phyloP scores from a whole-genome alignment of 2,797 vertebrate genomes.

The Characodon lateralis region DNA sequence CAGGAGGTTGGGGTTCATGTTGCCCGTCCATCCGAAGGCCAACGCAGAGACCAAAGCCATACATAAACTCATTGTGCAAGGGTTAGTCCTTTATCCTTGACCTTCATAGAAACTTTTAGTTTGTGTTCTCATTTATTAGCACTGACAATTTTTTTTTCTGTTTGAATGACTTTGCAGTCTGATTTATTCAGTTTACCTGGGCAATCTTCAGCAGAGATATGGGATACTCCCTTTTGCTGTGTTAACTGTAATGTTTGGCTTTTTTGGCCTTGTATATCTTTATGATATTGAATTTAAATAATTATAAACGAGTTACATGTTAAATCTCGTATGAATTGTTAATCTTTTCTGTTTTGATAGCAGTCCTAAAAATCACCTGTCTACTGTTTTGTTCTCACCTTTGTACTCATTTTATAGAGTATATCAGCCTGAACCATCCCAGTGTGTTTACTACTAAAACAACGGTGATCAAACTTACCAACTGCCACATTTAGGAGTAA shows the following conservation, averaged over 20 bases:
- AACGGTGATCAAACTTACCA: neutral
- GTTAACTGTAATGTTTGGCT: slow-evolving; percentile 51
- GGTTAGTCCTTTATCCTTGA: neutral
- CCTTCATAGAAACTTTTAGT: slow-evolving; percentile 5
- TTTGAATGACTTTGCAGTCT: slow-evolving; percentile 31
- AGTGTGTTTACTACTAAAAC: slow-evolving; percentile 16
- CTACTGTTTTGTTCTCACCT: slow-evolving; percentile 23
- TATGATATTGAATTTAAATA: neutral
- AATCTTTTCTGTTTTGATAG: neutral
- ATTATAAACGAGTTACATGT: neutral
- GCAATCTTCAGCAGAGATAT: slow-evolving; percentile 29
- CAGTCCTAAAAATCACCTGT: neutral
- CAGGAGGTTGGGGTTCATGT: too few relatives aligned
- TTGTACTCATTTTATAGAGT: slow-evolving; percentile 15
- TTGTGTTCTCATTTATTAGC: slow-evolving; percentile 2
- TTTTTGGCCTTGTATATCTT: neutral
- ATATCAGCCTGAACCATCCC: slow-evolving; percentile 22
- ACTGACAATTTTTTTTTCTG: neutral
- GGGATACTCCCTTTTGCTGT: slow-evolving; percentile 34
- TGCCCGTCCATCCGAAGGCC: neutral
- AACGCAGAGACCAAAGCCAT: neutral
- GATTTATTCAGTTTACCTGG: slow-evolving; percentile 35
- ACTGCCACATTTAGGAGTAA: slow-evolving; percentile 25
- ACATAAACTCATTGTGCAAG: neutral
- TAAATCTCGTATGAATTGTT: neutral